These are phyloP conservation scores for Sebastes steindachneri DNA, from an alignment of 2,797 vertebrate genomes.

Conservation along the genomic window DNA sequence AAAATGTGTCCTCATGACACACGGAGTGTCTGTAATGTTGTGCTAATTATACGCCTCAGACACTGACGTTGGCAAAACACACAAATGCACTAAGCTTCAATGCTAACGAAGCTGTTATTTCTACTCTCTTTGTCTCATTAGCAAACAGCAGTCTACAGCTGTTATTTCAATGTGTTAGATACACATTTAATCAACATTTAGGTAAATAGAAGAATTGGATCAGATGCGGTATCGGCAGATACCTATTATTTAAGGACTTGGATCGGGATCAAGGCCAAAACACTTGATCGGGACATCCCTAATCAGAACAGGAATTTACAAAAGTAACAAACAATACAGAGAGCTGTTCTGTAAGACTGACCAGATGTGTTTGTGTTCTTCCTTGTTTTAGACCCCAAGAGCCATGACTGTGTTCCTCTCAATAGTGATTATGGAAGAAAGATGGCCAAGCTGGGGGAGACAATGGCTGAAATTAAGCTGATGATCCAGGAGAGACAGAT, in stretches of 20 bases:
- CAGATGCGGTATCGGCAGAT: not conserved
- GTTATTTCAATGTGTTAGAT: too few relatives aligned
- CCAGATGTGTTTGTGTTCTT: not conserved
- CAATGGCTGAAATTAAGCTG: not conserved
- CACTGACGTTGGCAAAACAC: too few relatives aligned
- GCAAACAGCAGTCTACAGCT: too few relatives aligned
- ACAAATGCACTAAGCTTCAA: too few relatives aligned
- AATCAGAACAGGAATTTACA: not conserved
- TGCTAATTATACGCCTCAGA: too few relatives aligned
- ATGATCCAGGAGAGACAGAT: conserved; percentile 29
- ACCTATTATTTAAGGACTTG: not conserved
- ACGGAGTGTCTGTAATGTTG: too few relatives aligned
- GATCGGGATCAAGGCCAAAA: not conserved
- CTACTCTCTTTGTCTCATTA: too few relatives aligned
- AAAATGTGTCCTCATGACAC: too few relatives aligned
- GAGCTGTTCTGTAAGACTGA: not conserved
- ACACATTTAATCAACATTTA: not conserved
- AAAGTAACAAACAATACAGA: not conserved
- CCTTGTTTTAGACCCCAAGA: conserved; percentile 19
- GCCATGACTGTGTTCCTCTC: not conserved
- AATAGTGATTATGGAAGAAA: not conserved
- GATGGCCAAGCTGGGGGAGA: not conserved
- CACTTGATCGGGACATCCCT: too few relatives aligned
- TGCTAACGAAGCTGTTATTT: too few relatives aligned
- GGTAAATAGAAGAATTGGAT: not conserved